Conservation (phyloP, 2,888 invertebrate species). For the Apodemia hepburni region DNA sequence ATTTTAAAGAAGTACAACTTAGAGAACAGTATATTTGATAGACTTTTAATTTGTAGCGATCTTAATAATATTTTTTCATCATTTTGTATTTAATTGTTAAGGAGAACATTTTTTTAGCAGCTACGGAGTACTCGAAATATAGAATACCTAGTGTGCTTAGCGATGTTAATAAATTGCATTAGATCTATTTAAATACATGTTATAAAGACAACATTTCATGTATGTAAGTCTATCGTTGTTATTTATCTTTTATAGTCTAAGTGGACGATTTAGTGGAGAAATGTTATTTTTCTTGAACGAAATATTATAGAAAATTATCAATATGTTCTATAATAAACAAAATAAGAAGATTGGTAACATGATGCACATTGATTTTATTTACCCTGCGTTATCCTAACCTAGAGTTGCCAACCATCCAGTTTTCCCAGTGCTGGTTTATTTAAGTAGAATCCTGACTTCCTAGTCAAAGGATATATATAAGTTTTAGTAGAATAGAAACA, state of each 20-base stretch:
- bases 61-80: slow-evolving; percentile 33
- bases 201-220: slow-evolving; percentile 44
- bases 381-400: slow-evolving; percentile 34
- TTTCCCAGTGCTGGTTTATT: too few species aligned
- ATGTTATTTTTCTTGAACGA: slow-evolving; percentile 56
- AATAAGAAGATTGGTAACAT: slow-evolving; percentile 54
- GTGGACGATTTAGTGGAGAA: slow-evolving; percentile 50
- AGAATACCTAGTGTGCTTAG: slow-evolving; percentile 36
- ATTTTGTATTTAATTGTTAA: slow-evolving; percentile 32
- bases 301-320: slow-evolving; percentile 49
- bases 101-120: slow-evolving; percentile 32
- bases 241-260: slow-evolving; percentile 53
- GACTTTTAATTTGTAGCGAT: slow-evolving; percentile 31
- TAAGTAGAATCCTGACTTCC: too few species aligned
- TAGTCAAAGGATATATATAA: too few species aligned
- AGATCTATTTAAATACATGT: slow-evolving; percentile 34
- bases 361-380: slow-evolving; percentile 69
- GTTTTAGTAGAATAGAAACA: too few species aligned
- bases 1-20: slow-evolving; percentile 57
- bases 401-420: too few species aligned
- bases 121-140: slow-evolving; percentile 35
- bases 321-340: slow-evolving; percentile 44
- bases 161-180: slow-evolving; percentile 30
- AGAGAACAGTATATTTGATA: slow-evolving; percentile 44
- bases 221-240: slow-evolving; percentile 47